phyloP scores from a whole-genome alignment of 2,888 invertebrate species.

The Aphrophora alni region DNA sequence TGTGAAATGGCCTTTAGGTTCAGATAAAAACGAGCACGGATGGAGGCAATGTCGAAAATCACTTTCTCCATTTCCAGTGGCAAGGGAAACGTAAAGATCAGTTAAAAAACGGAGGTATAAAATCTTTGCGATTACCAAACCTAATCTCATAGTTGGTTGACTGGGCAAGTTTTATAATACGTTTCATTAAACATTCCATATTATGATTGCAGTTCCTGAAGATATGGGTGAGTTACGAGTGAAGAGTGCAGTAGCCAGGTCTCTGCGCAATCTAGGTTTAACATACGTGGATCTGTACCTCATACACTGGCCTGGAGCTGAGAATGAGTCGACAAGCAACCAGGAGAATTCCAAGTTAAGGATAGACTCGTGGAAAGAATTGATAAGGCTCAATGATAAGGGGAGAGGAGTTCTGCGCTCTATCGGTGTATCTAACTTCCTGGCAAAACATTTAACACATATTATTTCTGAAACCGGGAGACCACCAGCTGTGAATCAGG shows the following conservation, averaged over 20 bases:
- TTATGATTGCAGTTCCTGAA: slow-evolving; percentile 48
- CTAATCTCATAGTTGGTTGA: no score
- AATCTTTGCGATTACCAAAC: no score
- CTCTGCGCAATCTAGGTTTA: slow-evolving; percentile 68
- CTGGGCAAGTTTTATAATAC: no score
- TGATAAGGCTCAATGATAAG: slow-evolving; percentile 68
- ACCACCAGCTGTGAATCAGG: slow-evolving; percentile 78
- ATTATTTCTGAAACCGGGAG: slow-evolving; percentile 63
- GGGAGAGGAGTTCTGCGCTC: slow-evolving; percentile 65
- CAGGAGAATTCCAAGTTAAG: slow-evolving; percentile 64
- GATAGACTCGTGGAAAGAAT: slow-evolving; percentile 69
- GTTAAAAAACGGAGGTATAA: no score
- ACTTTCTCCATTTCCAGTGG: no score
- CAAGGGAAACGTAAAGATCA: no score
- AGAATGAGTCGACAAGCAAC: slow-evolving; percentile 62
- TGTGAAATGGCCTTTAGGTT: no score
- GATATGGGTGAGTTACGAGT: slow-evolving; percentile 46
- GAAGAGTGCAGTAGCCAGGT: slow-evolving; percentile 54
- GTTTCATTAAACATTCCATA: no score
- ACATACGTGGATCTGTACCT: slow-evolving; percentile 79
- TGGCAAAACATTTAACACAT: slow-evolving; percentile 70
- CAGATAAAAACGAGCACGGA: no score
- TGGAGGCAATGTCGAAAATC: no score
- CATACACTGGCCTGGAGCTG: slow-evolving; percentile 81
- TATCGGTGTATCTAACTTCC: slow-evolving; percentile 86